These are phyloP conservation scores for Mechanitis messenoides DNA, from an alignment of 2,888 invertebrate species.

Conservation along the genomic window DNA sequence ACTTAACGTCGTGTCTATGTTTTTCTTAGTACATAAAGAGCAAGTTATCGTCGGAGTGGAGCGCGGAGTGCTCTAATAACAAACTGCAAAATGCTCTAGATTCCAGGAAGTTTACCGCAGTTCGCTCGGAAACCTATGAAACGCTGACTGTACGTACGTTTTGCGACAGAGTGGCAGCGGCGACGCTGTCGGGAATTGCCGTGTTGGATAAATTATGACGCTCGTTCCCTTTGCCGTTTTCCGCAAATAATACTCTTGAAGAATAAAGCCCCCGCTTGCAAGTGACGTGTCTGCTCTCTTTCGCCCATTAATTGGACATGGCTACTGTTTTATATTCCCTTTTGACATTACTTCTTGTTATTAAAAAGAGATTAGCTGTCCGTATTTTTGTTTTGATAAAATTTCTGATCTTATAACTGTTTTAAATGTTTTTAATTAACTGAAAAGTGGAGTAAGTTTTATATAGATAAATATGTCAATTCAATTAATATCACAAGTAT, in stretches of 20 bases:
- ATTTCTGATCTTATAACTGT: neutral
- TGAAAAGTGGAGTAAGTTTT: too few relatives aligned
- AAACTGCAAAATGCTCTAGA: constrained; percentile 70
- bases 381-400: neutral
- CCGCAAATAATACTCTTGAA: constrained; percentile 69
- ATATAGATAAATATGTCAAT: too few relatives aligned
- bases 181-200: constrained; percentile 69
- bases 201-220: constrained; percentile 67
- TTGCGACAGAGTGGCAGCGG: constrained; percentile 51
- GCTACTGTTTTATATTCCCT: constrained; percentile 18
- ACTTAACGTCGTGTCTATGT: constrained; percentile 43
- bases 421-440: too few relatives aligned
- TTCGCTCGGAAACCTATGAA: constrained; percentile 60
- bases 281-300: constrained; percentile 48
- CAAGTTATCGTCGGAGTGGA: constrained; percentile 52
- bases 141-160: constrained; percentile 65
- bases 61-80: constrained; percentile 53
- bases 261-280: constrained; percentile 49
- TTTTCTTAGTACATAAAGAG: constrained; percentile 57
- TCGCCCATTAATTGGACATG: constrained; percentile 36
- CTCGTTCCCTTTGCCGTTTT: constrained; percentile 63
- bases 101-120: constrained; percentile 66
- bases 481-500: too few relatives aligned
- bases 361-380: too few relatives aligned
- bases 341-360: neutral